Evolutionary conservation across 2,888 invertebrate species (phyloP).

Genomic region (Agrochola lota): DNA sequence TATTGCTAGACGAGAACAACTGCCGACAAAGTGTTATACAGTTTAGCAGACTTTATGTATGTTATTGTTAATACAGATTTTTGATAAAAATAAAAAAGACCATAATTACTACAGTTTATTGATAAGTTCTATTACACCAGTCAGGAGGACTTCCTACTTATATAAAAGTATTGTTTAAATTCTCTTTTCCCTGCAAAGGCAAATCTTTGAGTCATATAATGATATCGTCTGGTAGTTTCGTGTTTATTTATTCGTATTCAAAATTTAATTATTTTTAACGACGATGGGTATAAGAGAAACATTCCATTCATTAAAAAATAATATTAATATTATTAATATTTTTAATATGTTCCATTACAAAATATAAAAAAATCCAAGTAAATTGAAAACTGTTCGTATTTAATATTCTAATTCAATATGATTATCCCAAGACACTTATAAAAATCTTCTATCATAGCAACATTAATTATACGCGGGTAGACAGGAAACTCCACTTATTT

Average conservation of each 20-base stretch:
- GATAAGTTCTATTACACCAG: not conserved
- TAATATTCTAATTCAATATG: conserved; percentile 10
- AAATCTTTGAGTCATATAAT: not conserved
- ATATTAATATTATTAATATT: too few species aligned
- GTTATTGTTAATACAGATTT: too few species aligned
- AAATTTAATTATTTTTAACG: not conserved
- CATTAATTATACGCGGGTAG: conserved; percentile 42
- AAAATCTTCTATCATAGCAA: conserved; percentile 16
- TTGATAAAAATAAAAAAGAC: too few species aligned
- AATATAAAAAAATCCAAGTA: not conserved
- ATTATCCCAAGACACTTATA: conserved; percentile 10
- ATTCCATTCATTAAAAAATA: not conserved
- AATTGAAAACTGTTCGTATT: not conserved
- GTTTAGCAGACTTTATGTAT: too few species aligned
- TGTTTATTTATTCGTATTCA: not conserved
- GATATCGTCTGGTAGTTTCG: too few species aligned
- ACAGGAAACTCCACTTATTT: conserved; percentile 37
- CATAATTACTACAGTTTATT: not conserved
- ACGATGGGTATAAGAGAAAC: not conserved
- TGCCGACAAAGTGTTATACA: too few species aligned
- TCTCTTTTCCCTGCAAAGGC: not conserved
- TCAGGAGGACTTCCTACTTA: too few species aligned
- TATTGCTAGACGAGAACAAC: too few species aligned
- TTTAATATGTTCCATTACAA: not conserved
- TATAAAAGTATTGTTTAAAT: not conserved